Percentiles rank a stretch among this genome's conserved stretches.
These are phyloP conservation scores for Chiloscyllium punctatum DNA, from an alignment of 2,797 vertebrate species.

Conservation along the genomic window DNA sequence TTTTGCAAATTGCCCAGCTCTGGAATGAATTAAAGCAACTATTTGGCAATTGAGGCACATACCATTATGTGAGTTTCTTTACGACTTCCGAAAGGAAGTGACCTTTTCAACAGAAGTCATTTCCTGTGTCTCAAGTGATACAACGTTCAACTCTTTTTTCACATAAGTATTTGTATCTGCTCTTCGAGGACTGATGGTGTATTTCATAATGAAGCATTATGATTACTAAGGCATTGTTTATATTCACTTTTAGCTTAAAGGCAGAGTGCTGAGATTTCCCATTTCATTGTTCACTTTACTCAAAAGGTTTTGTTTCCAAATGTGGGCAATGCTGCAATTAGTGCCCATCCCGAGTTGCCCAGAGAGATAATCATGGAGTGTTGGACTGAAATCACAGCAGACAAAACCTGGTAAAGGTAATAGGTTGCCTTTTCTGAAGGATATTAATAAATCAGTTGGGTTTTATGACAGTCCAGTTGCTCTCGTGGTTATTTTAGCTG, in stretches of 20 bases:
- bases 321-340: not conserved
- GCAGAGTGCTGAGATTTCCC: not conserved
- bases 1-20: slow-evolving; percentile 33
- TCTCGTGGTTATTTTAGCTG: not conserved
- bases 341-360: not conserved
- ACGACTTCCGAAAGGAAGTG: slow-evolving; percentile 38
- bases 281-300: not conserved
- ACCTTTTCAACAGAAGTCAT: slow-evolving; percentile 35
- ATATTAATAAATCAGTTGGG: not conserved
- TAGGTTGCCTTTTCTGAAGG: not conserved
- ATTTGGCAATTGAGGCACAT: slow-evolving; percentile 34
- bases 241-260: not conserved
- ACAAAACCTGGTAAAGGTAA: too few relatives aligned
- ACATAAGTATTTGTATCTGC: not conserved
- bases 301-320: not conserved
- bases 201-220: not conserved
- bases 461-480: not conserved
- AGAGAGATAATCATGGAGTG: not conserved
- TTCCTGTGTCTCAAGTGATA: slow-evolving; percentile 25
- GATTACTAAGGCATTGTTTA: not conserved
- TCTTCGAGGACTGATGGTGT: not conserved
- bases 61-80: slow-evolving; percentile 38
- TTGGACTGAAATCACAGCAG: not conserved
- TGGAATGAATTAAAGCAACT: slow-evolving; percentile 38
- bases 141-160: not conserved